A percentile compares a stretch with the other conserved stretches of the same genome.
phyloP scores from a whole-genome alignment of 2,113 vertebrate genomes.

The Crotalus tigris region DNA sequence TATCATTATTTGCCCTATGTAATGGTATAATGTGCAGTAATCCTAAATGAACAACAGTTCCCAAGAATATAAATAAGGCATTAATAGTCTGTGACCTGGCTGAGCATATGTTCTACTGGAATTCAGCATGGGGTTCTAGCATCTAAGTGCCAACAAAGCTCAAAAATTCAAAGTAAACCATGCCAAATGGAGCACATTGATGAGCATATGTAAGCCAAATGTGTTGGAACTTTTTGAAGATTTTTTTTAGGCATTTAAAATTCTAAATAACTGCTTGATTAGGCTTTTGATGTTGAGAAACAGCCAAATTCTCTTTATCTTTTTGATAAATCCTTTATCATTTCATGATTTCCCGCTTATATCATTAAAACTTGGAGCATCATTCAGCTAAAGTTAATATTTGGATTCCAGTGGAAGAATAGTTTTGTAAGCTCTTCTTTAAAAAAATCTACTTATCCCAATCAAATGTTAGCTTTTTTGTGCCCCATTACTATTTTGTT shows the following conservation, averaged over 20 bases:
- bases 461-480: neutral
- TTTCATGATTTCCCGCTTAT: neutral
- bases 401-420: slow-evolving; percentile 15
- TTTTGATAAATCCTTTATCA: neutral
- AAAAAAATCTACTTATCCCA: neutral
- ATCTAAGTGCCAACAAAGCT: neutral
- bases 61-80: neutral
- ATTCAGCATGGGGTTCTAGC: neutral
- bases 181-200: neutral
- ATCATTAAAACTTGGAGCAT: neutral
- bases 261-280: neutral
- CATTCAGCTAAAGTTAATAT: neutral
- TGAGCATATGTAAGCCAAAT: slow-evolving; percentile 2
- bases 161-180: neutral
- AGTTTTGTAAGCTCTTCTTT: neutral
- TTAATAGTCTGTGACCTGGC: neutral
- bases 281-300: slow-evolving; percentile 5
- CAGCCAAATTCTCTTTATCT: slow-evolving; percentile 11
- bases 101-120: neutral
- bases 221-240: slow-evolving; percentile 11
- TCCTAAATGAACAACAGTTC: neutral
- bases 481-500: neutral
- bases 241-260: slow-evolving; percentile 3
- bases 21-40: neutral
- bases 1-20: neutral